Conservation (phyloP, 2,797 vertebrate genomes). For the Coluber constrictor region DNA sequence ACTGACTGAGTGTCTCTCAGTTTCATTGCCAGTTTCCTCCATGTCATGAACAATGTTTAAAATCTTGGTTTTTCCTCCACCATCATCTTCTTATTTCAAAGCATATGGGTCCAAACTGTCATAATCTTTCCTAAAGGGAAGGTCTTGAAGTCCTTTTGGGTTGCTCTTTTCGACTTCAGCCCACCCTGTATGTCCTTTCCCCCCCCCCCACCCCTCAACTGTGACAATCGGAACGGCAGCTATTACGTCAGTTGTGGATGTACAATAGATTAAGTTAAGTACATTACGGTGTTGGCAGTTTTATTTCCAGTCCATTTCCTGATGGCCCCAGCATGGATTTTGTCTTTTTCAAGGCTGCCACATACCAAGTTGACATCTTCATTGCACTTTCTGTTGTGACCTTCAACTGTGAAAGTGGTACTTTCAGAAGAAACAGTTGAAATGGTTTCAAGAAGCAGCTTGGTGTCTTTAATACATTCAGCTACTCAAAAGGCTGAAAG, state of each 20-base stretch:
- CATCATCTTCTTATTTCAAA: not conserved
- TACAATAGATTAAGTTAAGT: not conserved
- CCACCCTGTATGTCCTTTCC: not conserved
- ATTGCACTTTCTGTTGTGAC: not conserved
- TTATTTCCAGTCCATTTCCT: not conserved
- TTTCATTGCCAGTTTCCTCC: not conserved
- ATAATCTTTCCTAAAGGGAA: not conserved
- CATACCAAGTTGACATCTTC: not conserved
- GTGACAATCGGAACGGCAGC: not conserved
- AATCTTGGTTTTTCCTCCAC: not conserved
- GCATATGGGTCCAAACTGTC: not conserved
- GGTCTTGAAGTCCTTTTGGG: not conserved
- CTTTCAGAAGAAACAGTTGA: not conserved
- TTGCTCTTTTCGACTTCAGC: not conserved
- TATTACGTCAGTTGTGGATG: not conserved
- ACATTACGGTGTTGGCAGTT: not conserved
- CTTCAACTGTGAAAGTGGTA: not conserved
- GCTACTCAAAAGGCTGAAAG: not conserved
- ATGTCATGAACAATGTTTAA: not conserved
- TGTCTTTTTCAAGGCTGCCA: not conserved
- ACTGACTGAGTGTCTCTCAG: not conserved
- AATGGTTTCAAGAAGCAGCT: not conserved
- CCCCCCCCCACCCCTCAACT: not conserved
- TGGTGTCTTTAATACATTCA: not conserved
- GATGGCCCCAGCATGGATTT: not conserved